phyloP scores from a whole-genome alignment of 92 coral and sea anemone species.

The Bergia sp. region DNA sequence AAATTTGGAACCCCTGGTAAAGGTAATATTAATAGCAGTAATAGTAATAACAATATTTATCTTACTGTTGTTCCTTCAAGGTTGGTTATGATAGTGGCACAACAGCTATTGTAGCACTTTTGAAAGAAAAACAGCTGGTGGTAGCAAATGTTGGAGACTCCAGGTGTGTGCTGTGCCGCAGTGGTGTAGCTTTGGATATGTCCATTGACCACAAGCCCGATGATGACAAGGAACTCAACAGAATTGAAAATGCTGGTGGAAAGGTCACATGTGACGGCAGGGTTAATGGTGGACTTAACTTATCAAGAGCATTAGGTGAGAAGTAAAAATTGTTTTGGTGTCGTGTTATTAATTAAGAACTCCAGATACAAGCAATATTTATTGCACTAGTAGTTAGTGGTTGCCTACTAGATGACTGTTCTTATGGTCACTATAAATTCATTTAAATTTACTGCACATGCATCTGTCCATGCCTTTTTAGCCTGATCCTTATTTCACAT shows the following conservation, averaged over 20 bases:
- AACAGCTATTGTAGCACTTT: conserved; percentile 91
- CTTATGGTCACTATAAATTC: too few relatives aligned
- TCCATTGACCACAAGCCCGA: conserved; percentile 97
- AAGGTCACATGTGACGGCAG: conserved; percentile 95
- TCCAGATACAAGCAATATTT: too few relatives aligned
- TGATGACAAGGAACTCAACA: conserved; percentile 81
- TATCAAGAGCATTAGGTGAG: conserved; percentile 96
- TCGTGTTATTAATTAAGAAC: not conserved
- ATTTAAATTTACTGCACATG: too few relatives aligned
- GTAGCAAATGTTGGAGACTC: conserved; percentile 99
- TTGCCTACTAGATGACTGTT: too few relatives aligned
- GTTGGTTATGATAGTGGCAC: conserved; percentile 89
- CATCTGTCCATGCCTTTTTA: too few relatives aligned
- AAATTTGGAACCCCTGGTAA: too few relatives aligned
- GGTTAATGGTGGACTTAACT: conserved; percentile 95
- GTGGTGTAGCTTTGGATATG: conserved; percentile 96
- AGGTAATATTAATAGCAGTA: too few relatives aligned
- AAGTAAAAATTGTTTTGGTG: not conserved
- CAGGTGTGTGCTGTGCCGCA: conserved; percentile 94
- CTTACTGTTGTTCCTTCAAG: too few relatives aligned
- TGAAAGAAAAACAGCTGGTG: conserved; percentile 66
- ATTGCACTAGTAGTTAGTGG: too few relatives aligned
- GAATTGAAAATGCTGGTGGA: conserved; percentile 98
- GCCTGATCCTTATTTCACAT: too few relatives aligned
- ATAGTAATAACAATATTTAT: too few relatives aligned